phyloP scores from a whole-genome alignment of 2,113 vertebrate species.

The Oceanodroma tethys region DNA sequence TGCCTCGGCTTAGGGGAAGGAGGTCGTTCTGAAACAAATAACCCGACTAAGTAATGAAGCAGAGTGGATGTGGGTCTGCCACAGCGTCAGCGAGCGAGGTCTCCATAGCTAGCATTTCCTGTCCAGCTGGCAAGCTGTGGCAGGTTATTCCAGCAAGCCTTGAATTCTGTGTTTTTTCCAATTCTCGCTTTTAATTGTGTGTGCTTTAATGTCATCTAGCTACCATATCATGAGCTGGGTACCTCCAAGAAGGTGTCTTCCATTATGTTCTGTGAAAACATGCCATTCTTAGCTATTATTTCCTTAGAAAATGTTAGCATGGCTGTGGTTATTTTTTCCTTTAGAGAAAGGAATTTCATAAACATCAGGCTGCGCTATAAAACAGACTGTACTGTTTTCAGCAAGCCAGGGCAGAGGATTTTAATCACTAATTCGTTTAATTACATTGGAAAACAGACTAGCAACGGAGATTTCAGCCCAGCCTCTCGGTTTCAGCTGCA shows the following conservation, averaged over 20 bases:
- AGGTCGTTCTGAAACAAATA: not conserved
- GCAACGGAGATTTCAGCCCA: not conserved
- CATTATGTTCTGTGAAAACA: not conserved
- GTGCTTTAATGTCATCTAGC: not conserved
- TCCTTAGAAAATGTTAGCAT: not conserved
- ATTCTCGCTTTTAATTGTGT: not conserved
- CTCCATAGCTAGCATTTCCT: not conserved
- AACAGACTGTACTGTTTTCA: conserved; percentile 6
- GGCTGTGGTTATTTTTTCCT: not conserved
- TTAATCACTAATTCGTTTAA: conserved; percentile 3
- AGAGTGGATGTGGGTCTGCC: not conserved
- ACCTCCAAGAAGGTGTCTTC: not conserved
- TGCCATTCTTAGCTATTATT: not conserved
- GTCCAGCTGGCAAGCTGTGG: not conserved
- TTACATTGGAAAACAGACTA: not conserved
- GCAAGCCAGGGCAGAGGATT: not conserved
- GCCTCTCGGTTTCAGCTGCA: not conserved
- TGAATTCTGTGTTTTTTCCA: not conserved
- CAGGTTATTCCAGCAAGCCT: not conserved
- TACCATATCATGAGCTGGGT: not conserved
- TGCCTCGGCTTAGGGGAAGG: not conserved
- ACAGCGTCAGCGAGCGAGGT: too few species aligned
- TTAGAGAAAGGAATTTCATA: not conserved
- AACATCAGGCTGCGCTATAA: not conserved
- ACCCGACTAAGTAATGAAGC: not conserved